Evolutionary conservation across 92 coral and sea anemone species (phyloP).

Genomic region (Parazoanthus atlanticus): DNA sequence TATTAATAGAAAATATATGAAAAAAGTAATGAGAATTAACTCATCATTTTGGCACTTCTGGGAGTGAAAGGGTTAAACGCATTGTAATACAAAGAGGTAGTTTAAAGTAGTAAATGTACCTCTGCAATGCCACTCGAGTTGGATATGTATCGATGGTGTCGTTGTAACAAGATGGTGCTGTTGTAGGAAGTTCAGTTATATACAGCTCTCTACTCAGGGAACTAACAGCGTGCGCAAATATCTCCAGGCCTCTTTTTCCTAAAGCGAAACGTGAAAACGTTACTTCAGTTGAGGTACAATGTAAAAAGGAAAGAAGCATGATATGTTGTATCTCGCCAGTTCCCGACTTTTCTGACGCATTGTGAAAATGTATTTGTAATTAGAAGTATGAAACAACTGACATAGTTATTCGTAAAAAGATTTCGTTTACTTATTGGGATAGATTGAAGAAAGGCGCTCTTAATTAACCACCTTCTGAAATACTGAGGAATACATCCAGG

Average conservation of each 20-base stretch:
- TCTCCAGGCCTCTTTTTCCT: conserved; percentile 38
- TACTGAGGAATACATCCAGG: too few relatives aligned
- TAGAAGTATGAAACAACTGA: too few relatives aligned
- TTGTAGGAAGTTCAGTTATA: not conserved
- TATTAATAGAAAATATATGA: too few relatives aligned
- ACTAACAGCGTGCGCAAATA: conserved; percentile 25
- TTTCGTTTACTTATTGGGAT: too few relatives aligned
- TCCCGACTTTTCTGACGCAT: not conserved
- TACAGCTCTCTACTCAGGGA: conserved; percentile 6
- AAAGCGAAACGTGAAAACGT: not conserved
- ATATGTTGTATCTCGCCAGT: not conserved
- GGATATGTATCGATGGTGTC: conserved; percentile 1
- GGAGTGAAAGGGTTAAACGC: too few relatives aligned
- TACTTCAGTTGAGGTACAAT: not conserved
- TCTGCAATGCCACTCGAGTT: not conserved
- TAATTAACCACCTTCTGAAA: too few relatives aligned
- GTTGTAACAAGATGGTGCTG: conserved; percentile 20
- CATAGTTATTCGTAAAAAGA: too few relatives aligned
- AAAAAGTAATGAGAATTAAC: too few relatives aligned
- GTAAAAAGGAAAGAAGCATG: too few relatives aligned
- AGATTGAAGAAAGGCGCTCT: too few relatives aligned
- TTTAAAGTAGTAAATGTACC: not conserved
- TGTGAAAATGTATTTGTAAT: too few relatives aligned
- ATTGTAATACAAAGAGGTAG: not conserved
- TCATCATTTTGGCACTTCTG: too few relatives aligned